A percentile compares a stretch with the other conserved stretches of the same genome.
phyloP scores from a whole-genome alignment of 2,797 vertebrate genomes.

The Mormyrus proboscirostris region DNA sequence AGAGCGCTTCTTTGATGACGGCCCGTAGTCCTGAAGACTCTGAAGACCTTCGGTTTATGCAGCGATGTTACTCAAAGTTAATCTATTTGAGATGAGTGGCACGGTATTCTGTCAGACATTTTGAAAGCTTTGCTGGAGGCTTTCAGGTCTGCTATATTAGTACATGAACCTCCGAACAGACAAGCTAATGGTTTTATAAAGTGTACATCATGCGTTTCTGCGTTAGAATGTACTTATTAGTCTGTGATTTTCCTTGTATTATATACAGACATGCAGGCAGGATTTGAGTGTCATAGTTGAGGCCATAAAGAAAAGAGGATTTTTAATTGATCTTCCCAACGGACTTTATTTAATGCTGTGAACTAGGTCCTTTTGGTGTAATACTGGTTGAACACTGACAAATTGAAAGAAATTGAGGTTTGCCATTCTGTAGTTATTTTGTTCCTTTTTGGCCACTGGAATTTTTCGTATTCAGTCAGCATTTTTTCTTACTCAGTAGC shows the following conservation, averaged over 20 bases:
- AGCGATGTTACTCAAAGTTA: background rate
- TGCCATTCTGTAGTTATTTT: background rate
- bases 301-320: background rate
- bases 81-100: background rate
- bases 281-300: background rate
- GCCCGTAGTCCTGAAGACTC: background rate
- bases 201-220: background rate
- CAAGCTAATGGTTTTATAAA: background rate
- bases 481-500: background rate
- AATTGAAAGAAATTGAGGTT: background rate
- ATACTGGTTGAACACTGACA: background rate
- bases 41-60: background rate
- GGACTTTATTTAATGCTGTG: background rate
- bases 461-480: background rate
- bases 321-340: background rate
- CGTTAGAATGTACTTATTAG: background rate
- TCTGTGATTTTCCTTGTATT: background rate
- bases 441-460: background rate
- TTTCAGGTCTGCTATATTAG: background rate
- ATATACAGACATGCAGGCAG: background rate
- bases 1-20: background rate
- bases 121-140: background rate
- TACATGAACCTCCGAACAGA: background rate
- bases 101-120: background rate
- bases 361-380: background rate